These are phyloP conservation scores for Fragum sueziense DNA, from an alignment of 2,888 invertebrate species.

Conservation along the genomic window DNA sequence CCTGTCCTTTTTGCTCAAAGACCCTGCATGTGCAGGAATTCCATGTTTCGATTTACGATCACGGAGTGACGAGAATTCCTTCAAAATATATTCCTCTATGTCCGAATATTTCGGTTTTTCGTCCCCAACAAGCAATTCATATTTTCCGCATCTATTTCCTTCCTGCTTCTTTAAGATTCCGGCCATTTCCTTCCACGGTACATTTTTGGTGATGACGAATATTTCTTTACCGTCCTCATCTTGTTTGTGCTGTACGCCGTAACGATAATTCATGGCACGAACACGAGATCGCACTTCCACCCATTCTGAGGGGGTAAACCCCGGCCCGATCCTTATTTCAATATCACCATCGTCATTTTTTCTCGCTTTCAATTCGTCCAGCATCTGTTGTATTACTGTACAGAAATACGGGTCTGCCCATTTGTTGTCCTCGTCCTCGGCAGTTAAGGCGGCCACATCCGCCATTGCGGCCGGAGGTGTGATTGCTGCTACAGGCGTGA, in stretches of 20 bases:
- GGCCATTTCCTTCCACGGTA: too few species aligned
- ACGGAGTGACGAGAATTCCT: background rate
- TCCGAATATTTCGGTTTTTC: conserved; percentile 62
- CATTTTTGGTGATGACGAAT: too few species aligned
- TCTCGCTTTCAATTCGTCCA: conserved; percentile 55
- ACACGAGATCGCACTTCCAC: conserved; percentile 54
- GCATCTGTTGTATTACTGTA: conserved; percentile 44
- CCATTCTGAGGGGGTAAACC: conserved; percentile 57
- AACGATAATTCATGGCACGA: conserved; percentile 42
- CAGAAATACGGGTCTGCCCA: conserved; percentile 38
- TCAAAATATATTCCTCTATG: conserved; percentile 38
- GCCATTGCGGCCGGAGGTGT: conserved; percentile 37
- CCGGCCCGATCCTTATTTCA: conserved; percentile 69
- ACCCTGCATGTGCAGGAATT: too few species aligned
- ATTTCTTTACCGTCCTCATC: too few species aligned
- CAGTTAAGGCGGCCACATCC: conserved; percentile 29
- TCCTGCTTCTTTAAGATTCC: conserved; percentile 36
- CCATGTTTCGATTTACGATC: too few species aligned
- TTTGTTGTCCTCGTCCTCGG: conserved; percentile 31
- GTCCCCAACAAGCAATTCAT: conserved; percentile 48
- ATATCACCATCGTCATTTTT: conserved; percentile 53
- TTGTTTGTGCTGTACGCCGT: conserved; percentile 57
- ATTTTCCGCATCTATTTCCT: conserved; percentile 63
- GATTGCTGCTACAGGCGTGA: conserved; percentile 44
- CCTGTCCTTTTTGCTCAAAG: too few species aligned